These are phyloP conservation scores for Zingel zingel DNA, from an alignment of 2,113 vertebrate species.

Conservation along the genomic window DNA sequence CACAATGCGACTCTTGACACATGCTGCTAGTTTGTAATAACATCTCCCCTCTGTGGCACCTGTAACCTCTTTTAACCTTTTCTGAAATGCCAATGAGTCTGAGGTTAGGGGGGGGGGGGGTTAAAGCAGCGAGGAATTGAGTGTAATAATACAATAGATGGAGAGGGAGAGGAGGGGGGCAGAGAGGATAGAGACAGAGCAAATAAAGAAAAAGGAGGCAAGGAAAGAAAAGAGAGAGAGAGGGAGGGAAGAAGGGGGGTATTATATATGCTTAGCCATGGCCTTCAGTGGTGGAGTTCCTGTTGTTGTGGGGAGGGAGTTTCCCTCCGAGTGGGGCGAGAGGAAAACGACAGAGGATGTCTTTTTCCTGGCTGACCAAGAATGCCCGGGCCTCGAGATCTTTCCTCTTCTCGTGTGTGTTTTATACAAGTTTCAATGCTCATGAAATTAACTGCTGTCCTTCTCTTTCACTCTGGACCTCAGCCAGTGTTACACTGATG, in stretches of 20 bases:
- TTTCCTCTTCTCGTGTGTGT: constrained; percentile 29
- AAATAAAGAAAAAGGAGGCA: constrained; percentile 56
- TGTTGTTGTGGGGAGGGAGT: constrained; percentile 80
- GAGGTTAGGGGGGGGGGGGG: not conserved
- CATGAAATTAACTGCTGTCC: not conserved
- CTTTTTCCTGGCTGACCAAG: constrained; percentile 73
- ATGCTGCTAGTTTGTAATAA: not conserved
- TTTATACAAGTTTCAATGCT: not conserved
- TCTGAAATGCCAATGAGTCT: constrained; percentile 12
- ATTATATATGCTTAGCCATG: constrained; percentile 43
- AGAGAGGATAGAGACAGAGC: constrained; percentile 21
- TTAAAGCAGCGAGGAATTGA: constrained; percentile 1
- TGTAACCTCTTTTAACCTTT: constrained; percentile 53
- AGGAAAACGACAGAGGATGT: constrained; percentile 79
- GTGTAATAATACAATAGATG: constrained; percentile 50
- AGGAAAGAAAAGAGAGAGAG: constrained; percentile 46
- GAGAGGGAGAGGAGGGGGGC: not conserved
- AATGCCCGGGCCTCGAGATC: constrained; percentile 61
- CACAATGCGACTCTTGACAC: not conserved
- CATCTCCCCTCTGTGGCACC: constrained; percentile 46
- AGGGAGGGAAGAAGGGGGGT: not conserved
- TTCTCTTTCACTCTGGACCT: not conserved
- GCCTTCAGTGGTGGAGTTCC: constrained; percentile 77
- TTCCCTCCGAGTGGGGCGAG: constrained; percentile 57
- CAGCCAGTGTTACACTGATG: not conserved